Evolutionary conservation across 2,888 invertebrate genomes (phyloP).

Genomic region (Perithous albicinctus): DNA sequence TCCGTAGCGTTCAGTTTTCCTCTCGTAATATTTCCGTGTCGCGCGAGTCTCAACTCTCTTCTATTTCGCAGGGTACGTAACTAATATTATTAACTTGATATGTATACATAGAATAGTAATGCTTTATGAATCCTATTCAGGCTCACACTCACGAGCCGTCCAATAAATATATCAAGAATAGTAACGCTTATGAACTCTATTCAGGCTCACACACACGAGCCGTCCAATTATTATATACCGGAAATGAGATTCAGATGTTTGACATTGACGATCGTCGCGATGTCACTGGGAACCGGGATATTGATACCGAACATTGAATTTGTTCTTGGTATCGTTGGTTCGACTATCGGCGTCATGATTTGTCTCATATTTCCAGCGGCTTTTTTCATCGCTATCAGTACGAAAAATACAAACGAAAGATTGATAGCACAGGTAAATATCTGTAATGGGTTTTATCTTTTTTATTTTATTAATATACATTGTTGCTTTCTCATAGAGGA

Average conservation of each 20-base stretch:
- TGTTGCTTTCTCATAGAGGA: too few species aligned
- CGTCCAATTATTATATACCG: slow-evolving; percentile 91
- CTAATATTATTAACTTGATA: not conserved
- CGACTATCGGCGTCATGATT: slow-evolving; percentile 97
- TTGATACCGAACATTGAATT: slow-evolving; percentile 97
- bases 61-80: slow-evolving; percentile 86
- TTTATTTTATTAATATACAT: not conserved
- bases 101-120: not conserved
- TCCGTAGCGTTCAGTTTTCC: slow-evolving; percentile 99
- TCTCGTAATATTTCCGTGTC: slow-evolving; percentile 97
- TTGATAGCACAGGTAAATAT: slow-evolving; percentile 91
- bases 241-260: slow-evolving; percentile 93
- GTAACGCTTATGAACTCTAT: not conserved
- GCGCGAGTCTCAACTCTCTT: slow-evolving; percentile 96
- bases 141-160: not conserved
- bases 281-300: slow-evolving; percentile 92
- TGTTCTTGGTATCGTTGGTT: slow-evolving; percentile 96
- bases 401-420: slow-evolving; percentile 93
- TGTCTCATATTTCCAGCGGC: slow-evolving; percentile 97
- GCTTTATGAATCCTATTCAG: not conserved
- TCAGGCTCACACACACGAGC: slow-evolving; percentile 87
- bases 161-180: not conserved
- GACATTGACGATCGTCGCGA: slow-evolving; percentile 91
- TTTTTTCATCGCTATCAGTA: slow-evolving; percentile 94
- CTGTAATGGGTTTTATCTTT: not conserved